Evolutionary conservation across 2,113 vertebrate species (phyloP), one percentile per base, ranked within the genome.

Genomic region (Rousettus leschenaultii): DNA sequence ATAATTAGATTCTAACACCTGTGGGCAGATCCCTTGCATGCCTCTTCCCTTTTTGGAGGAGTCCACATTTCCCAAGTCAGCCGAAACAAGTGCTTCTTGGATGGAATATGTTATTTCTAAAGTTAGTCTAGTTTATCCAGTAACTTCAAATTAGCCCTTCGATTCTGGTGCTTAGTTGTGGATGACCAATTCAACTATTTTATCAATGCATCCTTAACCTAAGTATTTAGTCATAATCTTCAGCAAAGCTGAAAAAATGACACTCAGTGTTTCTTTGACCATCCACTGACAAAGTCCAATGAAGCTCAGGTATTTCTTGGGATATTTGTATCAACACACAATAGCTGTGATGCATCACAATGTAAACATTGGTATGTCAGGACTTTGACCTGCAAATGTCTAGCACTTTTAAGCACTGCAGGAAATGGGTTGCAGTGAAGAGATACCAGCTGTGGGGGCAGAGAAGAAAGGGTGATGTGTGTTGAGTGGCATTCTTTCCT

Each of bases 301-400:
- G 97, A 94, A 89, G 91, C 70, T 43, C 86, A 97, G 97, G 97
- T 93, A 97, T 98, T 97, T 95, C 91, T 94, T 91, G 78, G 59
- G 77, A 93, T 95, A 78, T 94, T 91, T 96, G 83, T 88, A 92
- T 89, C 93, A 95, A 97, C 74, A 93, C 86, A 66, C 89, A 80
- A 91, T 85, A 48, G 70, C 84, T 70, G 30, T 43, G 89, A 95
- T 95, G 73, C 43, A 48, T 91, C 43, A 30, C 74, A 87, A 22
- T 87, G 71, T 80, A 94, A 95, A 96, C 86, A 77, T 9, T 80
- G 86, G 63, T 75, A 40, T 51, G 51, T 59, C 33, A 68, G 89
- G 75, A 96, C 95, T 96, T 96, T 96, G 83, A 59, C 78, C 88
- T 66, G 38, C n/a, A 45, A 57, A 63, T 70, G 43, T 71, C 78